A percentile compares a stretch with the other conserved stretches of the same genome.
Conservation (phyloP, 2,888 invertebrate species). For the Bimastos eiseni region DNA sequence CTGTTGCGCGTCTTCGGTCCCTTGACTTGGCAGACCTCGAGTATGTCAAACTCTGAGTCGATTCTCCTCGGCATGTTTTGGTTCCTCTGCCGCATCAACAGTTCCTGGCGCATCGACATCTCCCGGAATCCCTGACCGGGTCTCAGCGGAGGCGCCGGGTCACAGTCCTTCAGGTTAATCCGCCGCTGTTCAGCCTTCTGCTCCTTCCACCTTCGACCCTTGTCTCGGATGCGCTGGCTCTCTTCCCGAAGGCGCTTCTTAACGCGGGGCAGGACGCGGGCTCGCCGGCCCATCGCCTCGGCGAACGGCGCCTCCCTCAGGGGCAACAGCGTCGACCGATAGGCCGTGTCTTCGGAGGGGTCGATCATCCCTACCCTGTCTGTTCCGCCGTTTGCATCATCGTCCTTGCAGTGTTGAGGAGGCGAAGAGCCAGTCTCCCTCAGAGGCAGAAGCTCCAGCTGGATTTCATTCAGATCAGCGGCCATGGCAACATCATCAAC, state of each 20-base stretch:
- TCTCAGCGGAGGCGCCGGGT: neutral
- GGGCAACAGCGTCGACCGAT: constrained; percentile 14
- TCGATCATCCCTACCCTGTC: constrained; percentile 6
- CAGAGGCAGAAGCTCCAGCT: neutral
- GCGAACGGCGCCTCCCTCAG: neutral
- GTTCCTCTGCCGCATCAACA: neutral
- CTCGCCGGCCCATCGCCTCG: neutral
- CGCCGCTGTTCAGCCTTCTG: neutral
- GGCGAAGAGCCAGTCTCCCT: neutral
- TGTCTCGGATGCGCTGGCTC: neutral
- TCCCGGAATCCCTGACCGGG: neutral
- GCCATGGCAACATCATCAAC: neutral
- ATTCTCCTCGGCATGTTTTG: neutral
- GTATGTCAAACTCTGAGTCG: neutral
- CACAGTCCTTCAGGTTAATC: neutral
- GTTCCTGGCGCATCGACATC: neutral
- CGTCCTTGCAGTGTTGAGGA: neutral
- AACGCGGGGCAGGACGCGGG: constrained; percentile 1
- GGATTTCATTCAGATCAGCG: neutral
- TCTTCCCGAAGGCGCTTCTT: constrained; percentile 19
- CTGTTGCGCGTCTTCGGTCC: neutral
- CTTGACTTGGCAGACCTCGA: neutral
- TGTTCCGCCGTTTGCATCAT: neutral
- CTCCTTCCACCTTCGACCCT: neutral
- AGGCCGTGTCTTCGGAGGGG: neutral